phyloP scores from a whole-genome alignment of 2,797 vertebrate genomes.

The Enteromius radiatus region DNA sequence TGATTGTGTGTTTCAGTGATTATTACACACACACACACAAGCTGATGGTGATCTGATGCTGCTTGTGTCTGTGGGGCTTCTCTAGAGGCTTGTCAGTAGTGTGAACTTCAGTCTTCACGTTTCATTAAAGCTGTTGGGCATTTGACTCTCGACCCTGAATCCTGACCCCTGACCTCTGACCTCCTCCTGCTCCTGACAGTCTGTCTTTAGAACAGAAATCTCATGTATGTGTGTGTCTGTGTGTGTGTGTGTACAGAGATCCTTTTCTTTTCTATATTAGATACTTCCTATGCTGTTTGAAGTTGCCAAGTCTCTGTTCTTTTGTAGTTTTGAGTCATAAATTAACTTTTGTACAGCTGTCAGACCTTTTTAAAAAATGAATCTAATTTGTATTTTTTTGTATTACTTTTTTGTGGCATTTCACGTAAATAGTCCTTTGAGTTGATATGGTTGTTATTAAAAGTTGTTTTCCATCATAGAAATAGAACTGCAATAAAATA shows the following conservation, averaged over 20 bases:
- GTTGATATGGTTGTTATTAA: neutral
- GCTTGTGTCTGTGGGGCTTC: neutral
- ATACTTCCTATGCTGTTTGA: conserved; percentile 32
- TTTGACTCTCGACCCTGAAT: conserved; percentile 5
- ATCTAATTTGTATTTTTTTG: neutral
- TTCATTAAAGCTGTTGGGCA: conserved; percentile 22
- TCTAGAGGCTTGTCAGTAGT: conserved; percentile 9
- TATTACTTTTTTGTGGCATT: neutral
- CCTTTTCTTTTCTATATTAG: conserved; percentile 47
- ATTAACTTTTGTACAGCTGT: neutral
- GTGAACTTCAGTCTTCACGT: conserved; percentile 10
- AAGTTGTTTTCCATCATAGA: neutral
- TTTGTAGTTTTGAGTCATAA: neutral
- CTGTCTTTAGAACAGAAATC: conserved; percentile 21
- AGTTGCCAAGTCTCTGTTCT: neutral
- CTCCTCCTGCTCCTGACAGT: neutral
- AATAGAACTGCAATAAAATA: neutral
- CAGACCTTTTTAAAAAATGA: neutral
- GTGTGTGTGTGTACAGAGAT: neutral
- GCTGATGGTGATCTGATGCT: neutral
- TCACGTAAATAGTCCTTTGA: neutral
- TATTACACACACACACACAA: neutral
- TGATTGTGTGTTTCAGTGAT: conserved; percentile 5
- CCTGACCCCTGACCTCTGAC: conserved; percentile 1
- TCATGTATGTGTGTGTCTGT: neutral